Percentiles rank a stretch among this genome's conserved stretches.
phyloP scores from a whole-genome alignment of 2,797 vertebrate species.

The Florisuga fusca region DNA sequence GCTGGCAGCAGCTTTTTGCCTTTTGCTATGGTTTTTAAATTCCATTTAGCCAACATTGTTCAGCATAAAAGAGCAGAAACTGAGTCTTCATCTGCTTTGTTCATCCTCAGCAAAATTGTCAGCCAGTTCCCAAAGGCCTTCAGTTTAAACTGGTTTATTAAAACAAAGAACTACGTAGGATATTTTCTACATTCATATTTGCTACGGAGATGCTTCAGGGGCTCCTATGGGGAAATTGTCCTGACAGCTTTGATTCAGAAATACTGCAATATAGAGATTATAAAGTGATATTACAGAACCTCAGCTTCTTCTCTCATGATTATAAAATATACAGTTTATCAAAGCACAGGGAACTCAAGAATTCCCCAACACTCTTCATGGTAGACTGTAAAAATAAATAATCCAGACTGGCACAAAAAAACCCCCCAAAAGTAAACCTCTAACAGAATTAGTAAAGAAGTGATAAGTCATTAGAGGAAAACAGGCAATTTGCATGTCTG shows the following conservation, averaged over 20 bases:
- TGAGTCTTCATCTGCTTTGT: not conserved
- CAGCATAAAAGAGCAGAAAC: not conserved
- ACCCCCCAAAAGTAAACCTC: not conserved
- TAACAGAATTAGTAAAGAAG: not conserved
- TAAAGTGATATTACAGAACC: not conserved
- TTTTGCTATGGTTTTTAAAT: not conserved
- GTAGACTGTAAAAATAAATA: slow-evolving; percentile 2
- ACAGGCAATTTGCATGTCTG: not conserved
- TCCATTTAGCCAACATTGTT: not conserved
- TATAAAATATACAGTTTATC: not conserved
- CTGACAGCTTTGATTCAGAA: slow-evolving; percentile 22
- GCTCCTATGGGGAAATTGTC: not conserved
- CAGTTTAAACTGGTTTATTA: slow-evolving; percentile 17
- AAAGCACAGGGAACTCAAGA: not conserved
- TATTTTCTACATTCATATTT: not conserved
- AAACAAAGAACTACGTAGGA: not conserved
- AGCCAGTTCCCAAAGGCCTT: not conserved
- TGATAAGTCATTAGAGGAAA: not conserved
- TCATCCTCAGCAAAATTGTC: slow-evolving; percentile 5
- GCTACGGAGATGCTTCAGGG: not conserved
- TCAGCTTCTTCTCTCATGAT: slow-evolving; percentile 10
- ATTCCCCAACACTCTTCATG: not conserved
- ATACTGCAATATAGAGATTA: slow-evolving; percentile 15
- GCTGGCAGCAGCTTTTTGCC: not conserved
- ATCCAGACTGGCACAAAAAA: not conserved